phyloP scores from a whole-genome alignment of 2,888 invertebrate genomes.

The Mycalesis mineus region DNA sequence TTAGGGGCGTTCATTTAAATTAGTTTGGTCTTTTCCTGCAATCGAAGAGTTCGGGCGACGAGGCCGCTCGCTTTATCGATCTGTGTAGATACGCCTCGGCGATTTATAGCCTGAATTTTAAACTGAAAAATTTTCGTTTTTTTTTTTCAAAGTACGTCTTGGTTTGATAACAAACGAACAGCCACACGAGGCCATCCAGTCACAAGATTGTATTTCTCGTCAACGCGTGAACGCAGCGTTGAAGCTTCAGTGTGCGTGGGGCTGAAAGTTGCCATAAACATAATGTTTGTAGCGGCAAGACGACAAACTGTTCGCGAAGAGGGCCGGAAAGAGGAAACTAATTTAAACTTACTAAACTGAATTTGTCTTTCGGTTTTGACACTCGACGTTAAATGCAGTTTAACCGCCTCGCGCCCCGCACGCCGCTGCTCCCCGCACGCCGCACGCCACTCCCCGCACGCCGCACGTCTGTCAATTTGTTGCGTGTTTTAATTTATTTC shows the following conservation, averaged over 20 bases:
- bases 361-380: constrained; percentile 27
- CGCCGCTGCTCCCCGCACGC: too few relatives aligned
- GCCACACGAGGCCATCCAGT: too few relatives aligned
- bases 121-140: too few relatives aligned
- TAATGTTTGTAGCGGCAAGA: not conserved
- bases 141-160: too few relatives aligned
- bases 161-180: too few relatives aligned
- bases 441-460: not conserved
- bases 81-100: not conserved
- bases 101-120: too few relatives aligned
- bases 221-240: not conserved
- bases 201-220: too few relatives aligned
- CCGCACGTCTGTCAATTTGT: too few relatives aligned
- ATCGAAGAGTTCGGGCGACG: not conserved
- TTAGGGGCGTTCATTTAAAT: constrained; percentile 25
- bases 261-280: not conserved
- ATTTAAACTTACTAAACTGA: constrained; percentile 38
- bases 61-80: not conserved
- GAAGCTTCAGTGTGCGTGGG: not conserved
- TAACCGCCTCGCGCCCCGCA: constrained; percentile 2
- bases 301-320: constrained; percentile 15
- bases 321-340: constrained; percentile 21
- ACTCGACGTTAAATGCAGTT: constrained; percentile 11
- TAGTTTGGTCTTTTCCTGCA: constrained; percentile 14
- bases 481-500: too few relatives aligned